Base-by-base conservation (phyloP, 2,113 vertebrate genomes). In the Geococcyx californianus region DNA sequence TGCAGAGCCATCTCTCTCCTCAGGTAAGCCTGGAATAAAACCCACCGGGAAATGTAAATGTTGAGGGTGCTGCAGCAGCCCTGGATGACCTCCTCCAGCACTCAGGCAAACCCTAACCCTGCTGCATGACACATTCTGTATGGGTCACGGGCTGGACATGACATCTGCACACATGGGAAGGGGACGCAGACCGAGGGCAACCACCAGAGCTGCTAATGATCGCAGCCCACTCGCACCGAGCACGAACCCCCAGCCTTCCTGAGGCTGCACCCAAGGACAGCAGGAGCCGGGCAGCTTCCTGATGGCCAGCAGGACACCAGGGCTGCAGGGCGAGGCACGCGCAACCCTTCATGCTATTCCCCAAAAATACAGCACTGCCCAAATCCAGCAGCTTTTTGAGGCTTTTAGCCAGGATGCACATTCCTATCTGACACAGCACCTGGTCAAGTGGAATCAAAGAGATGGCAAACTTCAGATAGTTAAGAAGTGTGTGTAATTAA, bases 201-300 rank as follows among this genome's bases (percentile, higher is more conserved):
- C 14, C 4, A 10, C 7, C 51, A 13, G 34, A 40, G 31, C 24
- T 36, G 58, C 29, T 25, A 2, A 4, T 3, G 9, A 13, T 1
- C 2, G 1, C 38, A 19, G 38, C 42, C 7, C 0, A 1, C 36
- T 28, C n/a, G 13, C 3, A 0, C 56, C 3, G 2, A 12, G 24
- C 70, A 24, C 40, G 10, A 10, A 18, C 5, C 47, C 40, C 23
- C 47, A 24, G 18, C 17, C 45, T 40, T 18, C 14, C 7, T 29
- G 52, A 64, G 16, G 21, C 17, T 29, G 36, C 3, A 33, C 15
- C 42, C n/a, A 8, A 25, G 34, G 42, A 8, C 24, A 25, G 2
- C 0, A 4, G 7, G 15, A 23, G 29, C 6, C 1, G 2, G 31
- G 7, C 77, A 44, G 45, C 49, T 58, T 63, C 51, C 34, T 51